Evolutionary conservation across 2,888 invertebrate species (phyloP).

Genomic region (Nysson spinosus): DNA sequence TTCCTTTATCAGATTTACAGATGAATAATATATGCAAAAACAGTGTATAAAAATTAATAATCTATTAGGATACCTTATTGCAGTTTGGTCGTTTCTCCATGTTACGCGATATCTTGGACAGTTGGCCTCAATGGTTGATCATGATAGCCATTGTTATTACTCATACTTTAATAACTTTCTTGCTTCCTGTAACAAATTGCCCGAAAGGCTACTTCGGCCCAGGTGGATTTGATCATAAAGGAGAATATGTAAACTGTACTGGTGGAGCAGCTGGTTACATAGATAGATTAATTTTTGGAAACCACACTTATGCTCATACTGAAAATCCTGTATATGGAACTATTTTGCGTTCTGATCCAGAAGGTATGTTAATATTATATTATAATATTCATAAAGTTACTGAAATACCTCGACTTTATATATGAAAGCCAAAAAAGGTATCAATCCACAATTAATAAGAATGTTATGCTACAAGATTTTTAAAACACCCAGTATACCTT

Average conservation of each 20-base stretch:
- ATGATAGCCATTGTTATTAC: conserved; percentile 81
- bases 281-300: conserved; percentile 80
- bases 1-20: background rate
- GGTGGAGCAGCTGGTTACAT: conserved; percentile 91
- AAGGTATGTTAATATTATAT: conserved; percentile 81
- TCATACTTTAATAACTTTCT: conserved; percentile 84
- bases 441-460: too few species aligned
- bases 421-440: too few species aligned
- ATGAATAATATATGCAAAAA: background rate
- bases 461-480: too few species aligned
- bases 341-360: conserved; percentile 86
- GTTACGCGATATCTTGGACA: conserved; percentile 82
- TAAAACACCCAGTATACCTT: too few species aligned
- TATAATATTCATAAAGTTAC: too few species aligned
- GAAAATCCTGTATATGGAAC: conserved; percentile 79
- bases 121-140: conserved; percentile 87
- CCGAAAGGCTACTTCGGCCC: conserved; percentile 90
- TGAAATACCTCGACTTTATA: too few species aligned
- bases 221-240: conserved; percentile 84
- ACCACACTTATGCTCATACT: conserved; percentile 68
- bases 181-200: conserved; percentile 86
- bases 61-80: conserved; percentile 45
- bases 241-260: conserved; percentile 84
- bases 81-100: conserved; percentile 79
- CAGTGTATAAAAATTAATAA: conserved; percentile 21